Evolutionary conservation across 2,113 vertebrate genomes (phyloP).

Genomic region (Lethenteron reissneri): DNA sequence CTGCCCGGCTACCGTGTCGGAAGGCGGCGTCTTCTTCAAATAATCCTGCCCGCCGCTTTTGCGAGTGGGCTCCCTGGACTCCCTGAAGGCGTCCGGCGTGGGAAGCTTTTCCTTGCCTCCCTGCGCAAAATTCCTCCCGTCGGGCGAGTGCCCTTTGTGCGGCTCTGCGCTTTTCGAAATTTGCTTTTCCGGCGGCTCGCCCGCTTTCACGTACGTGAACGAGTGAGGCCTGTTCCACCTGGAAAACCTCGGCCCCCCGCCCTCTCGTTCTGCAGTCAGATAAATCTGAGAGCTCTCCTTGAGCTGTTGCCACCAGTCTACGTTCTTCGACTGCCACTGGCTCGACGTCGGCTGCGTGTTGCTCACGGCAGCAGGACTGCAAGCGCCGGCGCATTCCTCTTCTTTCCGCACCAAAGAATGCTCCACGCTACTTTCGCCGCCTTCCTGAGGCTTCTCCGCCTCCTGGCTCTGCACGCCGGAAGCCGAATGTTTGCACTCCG

Average conservation of each 20-base stretch:
- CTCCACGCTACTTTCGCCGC: slow-evolving; percentile 11
- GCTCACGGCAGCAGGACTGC: slow-evolving; percentile 9
- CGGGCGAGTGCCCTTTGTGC: slow-evolving; percentile 8
- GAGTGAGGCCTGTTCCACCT: slow-evolving; percentile 40
- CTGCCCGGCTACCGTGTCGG: slow-evolving; percentile 15
- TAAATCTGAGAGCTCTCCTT: slow-evolving; percentile 98
- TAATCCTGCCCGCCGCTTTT: slow-evolving; percentile 4
- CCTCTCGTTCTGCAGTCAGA: slow-evolving; percentile 37
- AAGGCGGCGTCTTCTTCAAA: slow-evolving; percentile 11
- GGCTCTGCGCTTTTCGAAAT: slow-evolving; percentile 18
- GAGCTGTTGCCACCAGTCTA: slow-evolving; percentile 92
- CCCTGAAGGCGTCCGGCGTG: slow-evolving; percentile 76
- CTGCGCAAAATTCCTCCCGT: not conserved
- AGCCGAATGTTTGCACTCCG: not conserved
- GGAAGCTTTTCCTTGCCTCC: slow-evolving; percentile 7
- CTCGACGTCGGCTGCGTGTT: slow-evolving; percentile 15
- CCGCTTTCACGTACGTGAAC: slow-evolving; percentile 12
- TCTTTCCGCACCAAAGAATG: slow-evolving; percentile 11
- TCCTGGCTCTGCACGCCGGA: not conserved
- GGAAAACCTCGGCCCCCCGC: slow-evolving; percentile 39
- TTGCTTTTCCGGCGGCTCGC: not conserved
- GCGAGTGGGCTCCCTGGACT: slow-evolving; percentile 31
- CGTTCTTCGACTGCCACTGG: slow-evolving; percentile 32
- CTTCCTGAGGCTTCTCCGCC: slow-evolving; percentile 13
- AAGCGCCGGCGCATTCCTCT: slow-evolving; percentile 14